Percentiles rank a stretch among this genome's conserved stretches.
Conservation (phyloP, 2,888 invertebrate genomes). For the Heteromyza rotundicornis region DNA sequence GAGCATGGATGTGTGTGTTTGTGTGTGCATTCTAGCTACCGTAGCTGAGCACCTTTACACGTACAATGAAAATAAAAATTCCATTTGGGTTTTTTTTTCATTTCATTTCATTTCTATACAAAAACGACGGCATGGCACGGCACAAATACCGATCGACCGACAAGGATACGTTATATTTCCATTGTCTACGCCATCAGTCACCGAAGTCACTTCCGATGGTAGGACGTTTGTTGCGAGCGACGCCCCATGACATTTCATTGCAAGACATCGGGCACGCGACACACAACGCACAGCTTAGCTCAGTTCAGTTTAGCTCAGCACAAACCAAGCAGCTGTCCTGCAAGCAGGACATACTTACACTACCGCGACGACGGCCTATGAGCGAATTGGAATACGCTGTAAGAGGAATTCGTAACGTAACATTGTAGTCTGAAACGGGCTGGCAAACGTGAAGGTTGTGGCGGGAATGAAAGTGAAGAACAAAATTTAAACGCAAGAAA, state of each 20-base stretch:
- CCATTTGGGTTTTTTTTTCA: constrained; percentile 19
- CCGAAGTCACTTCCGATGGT: constrained; percentile 58
- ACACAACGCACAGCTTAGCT: constrained; percentile 64
- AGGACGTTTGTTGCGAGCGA: constrained; percentile 44
- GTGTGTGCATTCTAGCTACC: constrained; percentile 19
- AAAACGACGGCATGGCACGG: constrained; percentile 14
- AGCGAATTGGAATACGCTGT: not conserved
- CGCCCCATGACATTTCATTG: constrained; percentile 66
- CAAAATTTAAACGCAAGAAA: no score
- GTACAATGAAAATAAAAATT: constrained; percentile 39
- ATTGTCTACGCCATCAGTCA: constrained; percentile 49
- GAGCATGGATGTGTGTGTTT: constrained; percentile 26
- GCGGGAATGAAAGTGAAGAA: constrained; percentile 16
- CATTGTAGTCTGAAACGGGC: constrained; percentile 21
- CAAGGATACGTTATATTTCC: constrained; percentile 37
- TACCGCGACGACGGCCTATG: not conserved
- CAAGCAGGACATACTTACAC: constrained; percentile 63
- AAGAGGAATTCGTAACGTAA: not conserved
- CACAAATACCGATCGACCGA: constrained; percentile 21
- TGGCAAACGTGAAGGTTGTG: constrained; percentile 23
- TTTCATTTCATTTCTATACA: not conserved
- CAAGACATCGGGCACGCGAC: constrained; percentile 70
- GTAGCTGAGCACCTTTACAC: constrained; percentile 13
- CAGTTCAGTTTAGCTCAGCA: constrained; percentile 22
- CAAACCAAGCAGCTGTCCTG: constrained; percentile 67